Base-by-base conservation (phyloP, 2,797 vertebrate species). In the Argentina silus region DNA sequence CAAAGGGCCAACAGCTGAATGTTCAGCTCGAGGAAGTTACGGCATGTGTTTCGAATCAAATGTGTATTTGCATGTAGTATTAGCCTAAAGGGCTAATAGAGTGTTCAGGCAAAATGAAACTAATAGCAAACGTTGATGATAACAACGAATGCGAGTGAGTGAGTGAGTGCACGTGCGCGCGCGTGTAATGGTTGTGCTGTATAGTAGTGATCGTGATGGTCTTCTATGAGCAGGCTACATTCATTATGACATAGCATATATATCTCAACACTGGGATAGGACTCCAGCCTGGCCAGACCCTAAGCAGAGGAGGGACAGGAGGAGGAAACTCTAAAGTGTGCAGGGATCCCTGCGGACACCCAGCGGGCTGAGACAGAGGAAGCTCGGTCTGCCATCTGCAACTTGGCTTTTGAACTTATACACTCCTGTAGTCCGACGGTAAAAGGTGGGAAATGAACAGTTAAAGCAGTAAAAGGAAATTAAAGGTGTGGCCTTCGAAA, bases 21-120 rank as follows among this genome's bases (percentile, higher is more conserved):
- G 36, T 23, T 8, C 79, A 75, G 43, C 12, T 19, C 12, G 63
- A 86, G 75, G 87, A 83, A 87, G 79, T 82, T 81, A 74, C 74
- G 76, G 80, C 86, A 90, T 88, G 77, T 90, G 87, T 88, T 90
- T 77, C 68, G 80, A 77, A 87, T 89, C 85, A 87, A 83, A 86
- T 79, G 73, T 77, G 56, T 82, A 65, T 69, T 57, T 53, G 77
- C 60, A 53, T 79, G 69, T 79, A 23, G 56, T 15, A 42, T 63
- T 27, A 69, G 12, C 15, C 17, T 42, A 17, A 75, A 21, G n/a
- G 67, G n/a, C n/a, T n/a, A n/a, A n/a, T n/a, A 45, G 8, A 27
- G 15, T 67, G 27, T 56, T 4, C 56, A 42, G 15, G 64, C 53
- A 56, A 66, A 70, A 67, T 45, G 2, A 44, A 9, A 12, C 1